Base-by-base conservation (phyloP, 2,888 invertebrate genomes). In the Polydesmus complanatus region DNA sequence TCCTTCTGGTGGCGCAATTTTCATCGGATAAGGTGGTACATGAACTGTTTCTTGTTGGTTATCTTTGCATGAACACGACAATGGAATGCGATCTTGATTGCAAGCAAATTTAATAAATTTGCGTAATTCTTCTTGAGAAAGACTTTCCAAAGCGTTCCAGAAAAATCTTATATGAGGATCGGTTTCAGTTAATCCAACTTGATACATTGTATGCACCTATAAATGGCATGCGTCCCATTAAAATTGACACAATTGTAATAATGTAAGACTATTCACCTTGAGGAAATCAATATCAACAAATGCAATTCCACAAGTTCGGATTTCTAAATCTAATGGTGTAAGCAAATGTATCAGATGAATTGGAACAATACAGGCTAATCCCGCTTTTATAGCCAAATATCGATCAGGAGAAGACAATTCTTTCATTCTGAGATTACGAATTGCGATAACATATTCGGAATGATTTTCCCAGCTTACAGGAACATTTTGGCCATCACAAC, bases 21-120 rank as follows among this genome's bases (percentile, higher is more conserved):
- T 73, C 73, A 73, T 73, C 19, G 73, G 73, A 64, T 72, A 73
- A 2, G 73, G 73, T 11, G 73, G 73, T 0, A 72, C 72, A 65
- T 73, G 72, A 8, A 71, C 69, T 0, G 71, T 67, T 56, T 73
- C 72, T 0, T 68, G 61, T 0, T 69, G 69, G 1, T 71, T 72
- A 57, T 70, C 70, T 56, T 67, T 68, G 64, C 72, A 73, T 0
- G 71, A 72, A 64, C 73, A 73, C 2, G 68, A 69, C 66, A 69
- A 70, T 2, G 73, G 73, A 18, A 73, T 70, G 27, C 73, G 67
- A 59, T 73, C 73, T 67, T 73, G 73, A 68, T 73, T 73, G 65
- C 73, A 71, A 21, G 73, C 71, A 68, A 73, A 73, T 66, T 73
- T 73, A 63, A 73, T 71, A 65, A 73, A 73, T 58, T 68, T 66